Evolutionary conservation across 37 sponge, comb jelly and placozoan genomes (phyloP).

Genomic region (Halisarca cf. caerulea): DNA sequence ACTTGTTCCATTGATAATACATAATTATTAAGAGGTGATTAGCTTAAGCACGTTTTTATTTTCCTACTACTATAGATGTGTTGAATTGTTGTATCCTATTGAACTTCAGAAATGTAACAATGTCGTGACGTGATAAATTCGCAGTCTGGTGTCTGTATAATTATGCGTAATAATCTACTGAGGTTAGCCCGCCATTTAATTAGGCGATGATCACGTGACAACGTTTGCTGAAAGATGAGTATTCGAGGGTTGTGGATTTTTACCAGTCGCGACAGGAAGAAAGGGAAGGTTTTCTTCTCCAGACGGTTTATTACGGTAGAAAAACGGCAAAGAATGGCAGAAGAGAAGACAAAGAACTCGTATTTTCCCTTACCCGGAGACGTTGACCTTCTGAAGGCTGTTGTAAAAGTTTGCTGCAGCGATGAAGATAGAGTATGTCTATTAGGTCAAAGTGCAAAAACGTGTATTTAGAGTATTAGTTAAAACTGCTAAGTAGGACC

Average conservation of each 20-base stretch:
- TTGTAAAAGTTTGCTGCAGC: background rate
- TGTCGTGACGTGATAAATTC: too few relatives aligned
- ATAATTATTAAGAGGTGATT: too few relatives aligned
- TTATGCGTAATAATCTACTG: too few relatives aligned
- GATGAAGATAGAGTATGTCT: background rate
- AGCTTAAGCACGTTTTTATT: too few relatives aligned
- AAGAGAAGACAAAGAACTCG: background rate
- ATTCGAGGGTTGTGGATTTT: slow-evolving; percentile 84
- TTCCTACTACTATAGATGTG: too few relatives aligned
- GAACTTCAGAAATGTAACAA: too few relatives aligned
- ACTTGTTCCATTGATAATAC: too few relatives aligned
- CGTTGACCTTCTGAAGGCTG: slow-evolving; percentile 14
- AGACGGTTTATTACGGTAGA: slow-evolving; percentile 84
- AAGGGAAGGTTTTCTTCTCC: slow-evolving; percentile 59
- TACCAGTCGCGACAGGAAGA: background rate
- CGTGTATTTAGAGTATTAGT: background rate
- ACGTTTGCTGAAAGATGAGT: slow-evolving; percentile 53
- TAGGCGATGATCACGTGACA: too few relatives aligned
- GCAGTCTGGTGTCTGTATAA: too few relatives aligned
- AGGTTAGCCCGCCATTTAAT: too few relatives aligned
- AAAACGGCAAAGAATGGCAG: background rate
- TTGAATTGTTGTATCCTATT: too few relatives aligned
- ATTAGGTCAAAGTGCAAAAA: background rate
- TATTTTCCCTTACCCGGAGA: slow-evolving; percentile 33
- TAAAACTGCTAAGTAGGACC: too few relatives aligned